Conservation (phyloP, 2,113 vertebrate species). For the Pelecanoides urinatrix region DNA sequence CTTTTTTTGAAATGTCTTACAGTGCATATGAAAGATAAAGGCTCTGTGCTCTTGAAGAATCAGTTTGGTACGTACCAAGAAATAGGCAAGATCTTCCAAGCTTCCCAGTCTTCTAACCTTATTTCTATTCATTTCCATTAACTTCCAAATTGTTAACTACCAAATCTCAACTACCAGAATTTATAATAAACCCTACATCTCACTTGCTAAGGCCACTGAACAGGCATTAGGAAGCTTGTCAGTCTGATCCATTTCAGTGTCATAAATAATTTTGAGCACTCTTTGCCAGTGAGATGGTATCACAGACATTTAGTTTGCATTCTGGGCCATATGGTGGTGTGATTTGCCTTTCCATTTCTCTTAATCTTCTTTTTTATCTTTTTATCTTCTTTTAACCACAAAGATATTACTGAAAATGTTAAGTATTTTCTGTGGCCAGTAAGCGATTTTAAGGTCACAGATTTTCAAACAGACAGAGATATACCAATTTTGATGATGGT, state of each 20-base stretch:
- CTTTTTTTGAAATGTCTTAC: not conserved
- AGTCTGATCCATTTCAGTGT: not conserved
- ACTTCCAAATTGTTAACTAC: not conserved
- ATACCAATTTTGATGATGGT: not conserved
- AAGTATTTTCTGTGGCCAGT: not conserved
- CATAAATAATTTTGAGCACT: not conserved
- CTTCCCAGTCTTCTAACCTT: not conserved
- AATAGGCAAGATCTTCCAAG: not conserved
- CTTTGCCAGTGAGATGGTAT: not conserved
- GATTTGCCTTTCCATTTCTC: not conserved
- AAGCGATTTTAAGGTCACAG: not conserved
- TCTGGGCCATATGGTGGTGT: not conserved
- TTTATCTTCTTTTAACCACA: not conserved
- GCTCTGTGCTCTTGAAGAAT: not conserved
- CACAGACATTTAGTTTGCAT: not conserved
- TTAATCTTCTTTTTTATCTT: not conserved
- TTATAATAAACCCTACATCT: not conserved
- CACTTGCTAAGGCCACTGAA: not conserved
- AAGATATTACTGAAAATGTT: not conserved
- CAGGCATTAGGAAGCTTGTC: not conserved
- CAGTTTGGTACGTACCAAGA: not conserved
- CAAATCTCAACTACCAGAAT: not conserved
- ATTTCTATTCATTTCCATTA: not conserved
- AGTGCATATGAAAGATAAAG: not conserved
- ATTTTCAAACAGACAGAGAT: not conserved